Percentiles rank a stretch among this genome's conserved stretches.
phyloP scores from a whole-genome alignment of 2,888 invertebrate species.

The Mythimna vitellina region DNA sequence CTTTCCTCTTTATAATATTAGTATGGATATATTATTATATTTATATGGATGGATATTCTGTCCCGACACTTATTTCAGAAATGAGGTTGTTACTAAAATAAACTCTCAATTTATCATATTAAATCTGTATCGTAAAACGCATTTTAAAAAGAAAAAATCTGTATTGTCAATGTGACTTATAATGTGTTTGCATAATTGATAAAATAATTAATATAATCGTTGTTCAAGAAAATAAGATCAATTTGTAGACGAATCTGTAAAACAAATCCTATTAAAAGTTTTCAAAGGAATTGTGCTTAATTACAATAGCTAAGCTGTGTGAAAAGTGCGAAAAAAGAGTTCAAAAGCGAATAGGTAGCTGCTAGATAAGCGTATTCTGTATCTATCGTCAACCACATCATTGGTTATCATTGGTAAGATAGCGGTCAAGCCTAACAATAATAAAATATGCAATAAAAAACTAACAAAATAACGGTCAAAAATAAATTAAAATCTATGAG shows the following conservation, averaged over 20 bases:
- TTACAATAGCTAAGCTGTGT: not conserved
- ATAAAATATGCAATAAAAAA: no score
- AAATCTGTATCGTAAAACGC: not conserved
- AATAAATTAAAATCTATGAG: no score
- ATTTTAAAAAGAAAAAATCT: not conserved
- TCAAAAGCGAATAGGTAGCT: not conserved
- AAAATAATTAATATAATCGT: not conserved
- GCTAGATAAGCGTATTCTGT: no score
- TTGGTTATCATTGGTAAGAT: no score
- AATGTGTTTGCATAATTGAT: not conserved
- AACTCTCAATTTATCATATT: not conserved
- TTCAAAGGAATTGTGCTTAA: not conserved
- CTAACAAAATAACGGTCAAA: no score
- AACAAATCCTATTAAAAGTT: not conserved
- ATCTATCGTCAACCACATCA: no score
- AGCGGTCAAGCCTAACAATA: no score
- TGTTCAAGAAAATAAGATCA: not conserved
- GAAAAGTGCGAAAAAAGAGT: not conserved
- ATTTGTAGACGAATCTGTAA: not conserved
- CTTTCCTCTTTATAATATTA: no score
- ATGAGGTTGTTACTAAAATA: not conserved
- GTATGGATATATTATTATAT: no score
- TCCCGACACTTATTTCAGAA: not conserved
- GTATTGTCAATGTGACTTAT: constrained; percentile 2
- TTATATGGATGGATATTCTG: no score